A percentile compares a stretch with the other conserved stretches of the same genome.
phyloP scores from a whole-genome alignment of 1,140 invertebrate genomes.

The Rhyzopertha dominica region DNA sequence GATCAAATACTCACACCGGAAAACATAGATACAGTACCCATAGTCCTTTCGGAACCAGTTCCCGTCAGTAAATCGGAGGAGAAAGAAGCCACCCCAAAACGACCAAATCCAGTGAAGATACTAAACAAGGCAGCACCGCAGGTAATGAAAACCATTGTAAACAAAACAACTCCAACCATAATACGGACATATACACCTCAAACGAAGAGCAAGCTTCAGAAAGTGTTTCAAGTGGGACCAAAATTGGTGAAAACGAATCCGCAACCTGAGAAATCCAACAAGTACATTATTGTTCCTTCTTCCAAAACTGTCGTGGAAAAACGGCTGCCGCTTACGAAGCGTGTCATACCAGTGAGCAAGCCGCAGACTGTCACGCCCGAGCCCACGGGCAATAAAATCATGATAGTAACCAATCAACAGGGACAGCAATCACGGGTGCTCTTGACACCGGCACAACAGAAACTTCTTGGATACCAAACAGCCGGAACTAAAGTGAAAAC shows the following conservation, averaged over 20 bases:
- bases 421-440: conserved; percentile 52
- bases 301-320: conserved; percentile 35
- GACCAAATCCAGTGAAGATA: no score
- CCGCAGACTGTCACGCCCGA: conserved; percentile 33
- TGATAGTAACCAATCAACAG: conserved; percentile 57
- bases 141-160: no score
- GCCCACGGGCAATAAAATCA: conserved; percentile 48
- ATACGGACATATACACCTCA: no score
- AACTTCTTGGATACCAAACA: conserved; percentile 50
- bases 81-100: no score
- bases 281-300: conserved; percentile 59
- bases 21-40: conserved; percentile 60
- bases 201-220: no score
- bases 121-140: no score
- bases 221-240: no score
- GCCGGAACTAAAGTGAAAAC: conserved; percentile 47
- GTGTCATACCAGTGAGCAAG: conserved; percentile 35
- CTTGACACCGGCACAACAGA: conserved; percentile 54
- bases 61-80: no score
- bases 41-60: conserved; percentile 58
- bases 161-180: no score
- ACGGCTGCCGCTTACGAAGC: conserved; percentile 40
- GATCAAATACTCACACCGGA: conserved; percentile 59
- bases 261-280: conserved; percentile 48
- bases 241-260: conserved; percentile 26